phyloP scores from a whole-genome alignment of 2,113 vertebrate genomes.

The Mastomys natalensis region DNA sequence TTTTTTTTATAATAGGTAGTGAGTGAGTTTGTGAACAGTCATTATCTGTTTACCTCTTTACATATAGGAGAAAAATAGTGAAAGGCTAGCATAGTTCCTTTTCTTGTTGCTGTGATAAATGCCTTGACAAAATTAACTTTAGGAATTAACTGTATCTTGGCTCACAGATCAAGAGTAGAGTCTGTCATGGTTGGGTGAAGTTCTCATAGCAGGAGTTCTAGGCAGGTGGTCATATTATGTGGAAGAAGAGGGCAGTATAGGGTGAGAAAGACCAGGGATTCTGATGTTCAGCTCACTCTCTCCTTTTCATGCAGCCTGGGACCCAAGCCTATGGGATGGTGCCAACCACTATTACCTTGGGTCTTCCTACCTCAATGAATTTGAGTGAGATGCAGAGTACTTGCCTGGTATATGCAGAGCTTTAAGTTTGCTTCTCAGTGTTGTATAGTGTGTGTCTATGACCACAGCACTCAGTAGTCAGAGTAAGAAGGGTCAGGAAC shows the following conservation, averaged over 20 bases:
- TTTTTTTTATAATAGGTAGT: background rate
- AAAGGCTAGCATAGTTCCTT: background rate
- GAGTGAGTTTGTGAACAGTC: background rate
- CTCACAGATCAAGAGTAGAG: background rate
- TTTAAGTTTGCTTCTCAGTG: background rate
- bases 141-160: background rate
- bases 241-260: background rate
- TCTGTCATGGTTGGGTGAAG: background rate
- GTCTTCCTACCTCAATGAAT: background rate
- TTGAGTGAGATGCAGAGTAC: background rate
- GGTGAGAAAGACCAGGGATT: background rate
- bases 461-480: no score
- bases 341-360: background rate
- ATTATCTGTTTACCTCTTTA: background rate
- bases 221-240: background rate
- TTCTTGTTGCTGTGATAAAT: background rate
- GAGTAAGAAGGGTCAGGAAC: background rate
- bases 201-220: background rate
- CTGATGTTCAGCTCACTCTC: background rate
- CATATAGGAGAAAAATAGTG: background rate
- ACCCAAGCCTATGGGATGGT: background rate
- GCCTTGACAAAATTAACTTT: background rate
- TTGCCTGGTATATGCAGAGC: background rate
- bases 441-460: background rate
- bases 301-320: background rate